A percentile compares a stretch with the other conserved stretches of the same genome.
These are phyloP conservation scores for Sesamia nonagrioides DNA, from an alignment of 1,140 invertebrate species.

Conservation along the genomic window DNA sequence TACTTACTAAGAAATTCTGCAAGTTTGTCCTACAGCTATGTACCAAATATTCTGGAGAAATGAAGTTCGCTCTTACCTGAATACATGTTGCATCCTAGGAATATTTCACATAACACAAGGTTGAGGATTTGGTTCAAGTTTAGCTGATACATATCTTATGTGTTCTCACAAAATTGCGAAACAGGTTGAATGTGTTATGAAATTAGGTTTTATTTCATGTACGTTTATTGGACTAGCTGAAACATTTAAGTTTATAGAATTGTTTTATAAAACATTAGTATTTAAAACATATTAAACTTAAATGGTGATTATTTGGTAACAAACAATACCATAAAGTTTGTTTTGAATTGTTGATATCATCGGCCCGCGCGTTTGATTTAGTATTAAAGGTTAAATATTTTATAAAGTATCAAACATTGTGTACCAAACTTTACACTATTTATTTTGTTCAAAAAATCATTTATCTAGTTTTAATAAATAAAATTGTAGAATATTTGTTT, in stretches of 20 bases:
- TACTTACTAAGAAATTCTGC: conserved; percentile 28
- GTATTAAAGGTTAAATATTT: no score
- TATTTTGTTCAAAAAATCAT: no score
- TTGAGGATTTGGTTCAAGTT: background rate
- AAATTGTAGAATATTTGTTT: no score
- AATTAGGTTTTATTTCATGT: background rate
- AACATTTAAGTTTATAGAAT: background rate
- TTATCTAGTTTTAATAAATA: no score
- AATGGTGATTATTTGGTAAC: no score
- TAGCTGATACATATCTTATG: background rate
- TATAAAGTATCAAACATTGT: no score
- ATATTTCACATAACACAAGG: background rate
- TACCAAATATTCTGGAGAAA: conserved; percentile 6
- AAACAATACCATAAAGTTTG: no score
- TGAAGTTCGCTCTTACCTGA: conserved; percentile 2
- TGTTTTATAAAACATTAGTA: no score
- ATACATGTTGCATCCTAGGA: conserved; percentile 15
- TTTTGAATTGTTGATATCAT: no score
- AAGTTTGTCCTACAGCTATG: conserved; percentile 12
- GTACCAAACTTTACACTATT: no score
- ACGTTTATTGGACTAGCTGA: background rate
- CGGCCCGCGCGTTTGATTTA: no score
- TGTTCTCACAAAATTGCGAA: conserved; percentile 9
- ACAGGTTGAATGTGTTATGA: conserved; percentile 12
- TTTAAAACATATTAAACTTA: no score